These are phyloP conservation scores for Gallirallus australis DNA, from an alignment of 2,797 vertebrate genomes.

Conservation along the genomic window DNA sequence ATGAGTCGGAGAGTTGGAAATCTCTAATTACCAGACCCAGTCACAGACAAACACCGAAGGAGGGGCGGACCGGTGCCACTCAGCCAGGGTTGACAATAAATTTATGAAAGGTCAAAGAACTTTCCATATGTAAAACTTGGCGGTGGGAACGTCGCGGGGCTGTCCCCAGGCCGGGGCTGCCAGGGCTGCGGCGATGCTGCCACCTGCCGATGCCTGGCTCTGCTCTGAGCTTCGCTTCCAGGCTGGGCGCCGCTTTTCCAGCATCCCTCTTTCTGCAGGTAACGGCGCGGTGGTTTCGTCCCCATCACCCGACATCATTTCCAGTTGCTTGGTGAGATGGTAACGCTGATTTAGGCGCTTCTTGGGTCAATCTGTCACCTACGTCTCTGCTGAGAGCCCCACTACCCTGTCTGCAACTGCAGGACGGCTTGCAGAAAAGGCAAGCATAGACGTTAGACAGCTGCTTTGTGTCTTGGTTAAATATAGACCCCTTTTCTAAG, in stretches of 20 bases:
- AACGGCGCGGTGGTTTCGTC: fast-evolving
- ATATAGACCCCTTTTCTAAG: background rate
- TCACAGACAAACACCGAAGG: conserved; percentile 66
- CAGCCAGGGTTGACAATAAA: conserved; percentile 81
- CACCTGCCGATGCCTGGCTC: conserved; percentile 84
- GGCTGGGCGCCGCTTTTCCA: fast-evolving
- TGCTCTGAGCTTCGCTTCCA: too few species aligned
- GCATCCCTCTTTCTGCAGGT: fast-evolving
- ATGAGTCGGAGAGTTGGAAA: conserved; percentile 77
- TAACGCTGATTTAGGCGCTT: background rate
- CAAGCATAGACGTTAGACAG: background rate
- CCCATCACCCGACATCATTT: background rate
- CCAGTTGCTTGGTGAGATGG: background rate
- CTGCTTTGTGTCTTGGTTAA: background rate
- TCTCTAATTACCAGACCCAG: conserved; percentile 85
- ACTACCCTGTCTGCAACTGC: fast-evolving
- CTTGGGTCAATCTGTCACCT: background rate
- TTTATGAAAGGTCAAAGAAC: conserved; percentile 86
- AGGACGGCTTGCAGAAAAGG: background rate
- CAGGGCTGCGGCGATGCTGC: conserved; percentile 89
- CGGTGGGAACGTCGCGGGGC: conserved; percentile 58
- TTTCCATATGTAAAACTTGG: conserved; percentile 76
- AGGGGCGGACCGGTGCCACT: conserved; percentile 78
- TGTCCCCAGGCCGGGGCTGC: conserved; percentile 26
- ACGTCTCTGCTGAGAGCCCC: background rate